Evolutionary conservation across 2,888 invertebrate genomes (phyloP).

Genomic region (Coenonympha glycerion): DNA sequence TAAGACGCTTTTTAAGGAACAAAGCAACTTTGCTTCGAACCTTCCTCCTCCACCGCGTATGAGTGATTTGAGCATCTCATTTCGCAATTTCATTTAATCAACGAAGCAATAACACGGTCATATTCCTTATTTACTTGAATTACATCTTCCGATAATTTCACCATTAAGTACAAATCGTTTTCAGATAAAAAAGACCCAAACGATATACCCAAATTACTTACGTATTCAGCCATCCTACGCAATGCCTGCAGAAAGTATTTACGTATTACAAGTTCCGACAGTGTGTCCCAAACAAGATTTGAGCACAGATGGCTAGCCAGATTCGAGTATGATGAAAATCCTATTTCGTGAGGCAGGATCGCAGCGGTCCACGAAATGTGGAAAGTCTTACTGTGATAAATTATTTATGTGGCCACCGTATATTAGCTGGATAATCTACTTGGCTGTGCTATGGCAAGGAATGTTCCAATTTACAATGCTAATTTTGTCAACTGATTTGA

Average conservation of each 20-base stretch:
- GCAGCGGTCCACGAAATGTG: slow-evolving; percentile 45
- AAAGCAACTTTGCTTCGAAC: too few species aligned
- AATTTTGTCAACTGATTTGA: too few species aligned
- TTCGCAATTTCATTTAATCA: too few species aligned
- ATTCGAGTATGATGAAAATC: slow-evolving; percentile 62
- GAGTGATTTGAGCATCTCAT: too few species aligned
- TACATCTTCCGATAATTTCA: too few species aligned
- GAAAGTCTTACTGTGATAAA: slow-evolving; percentile 53
- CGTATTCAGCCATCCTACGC: neutral
- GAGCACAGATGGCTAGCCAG: slow-evolving; percentile 66
- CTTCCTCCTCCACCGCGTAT: too few species aligned
- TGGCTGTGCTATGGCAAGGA: neutral
- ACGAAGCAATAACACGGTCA: too few species aligned
- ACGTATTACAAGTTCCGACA: slow-evolving; percentile 11
- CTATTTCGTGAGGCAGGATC: slow-evolving; percentile 58
- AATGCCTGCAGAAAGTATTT: neutral
- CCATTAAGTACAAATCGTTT: neutral
- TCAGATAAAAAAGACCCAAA: neutral
- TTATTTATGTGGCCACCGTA: slow-evolving; percentile 43
- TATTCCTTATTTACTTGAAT: too few species aligned
- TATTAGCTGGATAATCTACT: slow-evolving; percentile 20
- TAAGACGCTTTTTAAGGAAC: too few species aligned
- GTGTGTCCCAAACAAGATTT: slow-evolving; percentile 51
- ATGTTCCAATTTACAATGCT: neutral
- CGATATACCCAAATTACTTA: neutral